Conservation (phyloP, 1,140 invertebrate genomes). For the Drosophila ercepeae region DNA sequence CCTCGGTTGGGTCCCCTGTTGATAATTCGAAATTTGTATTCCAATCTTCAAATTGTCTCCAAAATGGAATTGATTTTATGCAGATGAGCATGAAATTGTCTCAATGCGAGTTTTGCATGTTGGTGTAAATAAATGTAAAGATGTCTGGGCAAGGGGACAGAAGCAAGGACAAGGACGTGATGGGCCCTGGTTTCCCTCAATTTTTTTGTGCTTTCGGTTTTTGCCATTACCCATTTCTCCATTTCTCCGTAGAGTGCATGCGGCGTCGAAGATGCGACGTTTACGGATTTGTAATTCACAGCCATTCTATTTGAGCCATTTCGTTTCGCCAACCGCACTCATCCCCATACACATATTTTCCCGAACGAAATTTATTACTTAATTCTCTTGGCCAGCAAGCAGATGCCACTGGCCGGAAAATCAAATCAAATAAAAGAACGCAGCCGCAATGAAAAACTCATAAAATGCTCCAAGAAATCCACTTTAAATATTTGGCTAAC, state of each 20-base stretch:
- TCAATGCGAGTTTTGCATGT: slow-evolving; percentile 75
- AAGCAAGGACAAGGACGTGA: slow-evolving; percentile 51
- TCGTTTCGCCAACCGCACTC: slow-evolving; percentile 27
- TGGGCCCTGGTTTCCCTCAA: slow-evolving; percentile 21
- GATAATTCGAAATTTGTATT: slow-evolving; percentile 84
- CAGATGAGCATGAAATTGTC: slow-evolving; percentile 84
- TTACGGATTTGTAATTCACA: slow-evolving; percentile 57
- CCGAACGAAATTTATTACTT: slow-evolving; percentile 59
- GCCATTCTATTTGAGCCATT: slow-evolving; percentile 31
- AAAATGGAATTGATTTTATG: slow-evolving; percentile 84
- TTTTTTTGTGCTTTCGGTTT: slow-evolving; percentile 2
- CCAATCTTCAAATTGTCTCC: slow-evolving; percentile 84
- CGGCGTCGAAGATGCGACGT: slow-evolving; percentile 47
- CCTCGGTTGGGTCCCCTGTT: slow-evolving; percentile 64
- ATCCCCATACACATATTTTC: slow-evolving; percentile 34
- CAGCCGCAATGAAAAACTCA: slow-evolving; percentile 50
- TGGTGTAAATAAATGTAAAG: slow-evolving; percentile 79
- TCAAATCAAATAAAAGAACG: slow-evolving; percentile 59
- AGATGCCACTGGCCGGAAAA: slow-evolving; percentile 49
- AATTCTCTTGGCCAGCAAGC: slow-evolving; percentile 46
- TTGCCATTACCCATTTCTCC: slow-evolving; percentile 9
- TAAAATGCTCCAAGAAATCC: slow-evolving; percentile 61
- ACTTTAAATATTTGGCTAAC: slow-evolving; percentile 74
- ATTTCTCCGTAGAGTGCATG: slow-evolving; percentile 41
- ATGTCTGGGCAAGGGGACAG: slow-evolving; percentile 11